These are phyloP conservation scores for Sarcophaga carnaria DNA, from an alignment of 2,888 invertebrate genomes.

Conservation along the genomic window DNA sequence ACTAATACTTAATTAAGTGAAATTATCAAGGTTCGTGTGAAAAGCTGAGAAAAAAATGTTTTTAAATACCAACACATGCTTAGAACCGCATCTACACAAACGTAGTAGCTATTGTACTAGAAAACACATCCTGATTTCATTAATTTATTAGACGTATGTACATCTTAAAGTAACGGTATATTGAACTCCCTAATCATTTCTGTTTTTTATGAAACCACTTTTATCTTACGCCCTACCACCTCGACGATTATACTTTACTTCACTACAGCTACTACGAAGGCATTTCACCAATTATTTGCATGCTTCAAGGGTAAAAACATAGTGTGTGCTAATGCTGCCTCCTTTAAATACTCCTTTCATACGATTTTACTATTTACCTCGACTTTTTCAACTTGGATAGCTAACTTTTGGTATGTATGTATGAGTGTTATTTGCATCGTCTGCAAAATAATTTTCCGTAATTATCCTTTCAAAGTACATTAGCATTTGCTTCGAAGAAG, in stretches of 20 bases:
- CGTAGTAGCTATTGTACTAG: background rate
- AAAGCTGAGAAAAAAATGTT: background rate
- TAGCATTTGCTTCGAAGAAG: slow-evolving; percentile 33
- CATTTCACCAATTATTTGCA: background rate
- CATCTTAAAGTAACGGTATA: slow-evolving; percentile 26
- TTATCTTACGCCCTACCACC: background rate
- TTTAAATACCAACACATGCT: slow-evolving; percentile 4
- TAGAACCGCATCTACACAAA: background rate
- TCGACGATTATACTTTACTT: background rate
- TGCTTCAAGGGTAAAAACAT: background rate
- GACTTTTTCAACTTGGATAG: slow-evolving; percentile 25
- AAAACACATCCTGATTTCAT: too few species aligned
- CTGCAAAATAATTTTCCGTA: slow-evolving; percentile 57
- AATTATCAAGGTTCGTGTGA: slow-evolving; percentile 27
- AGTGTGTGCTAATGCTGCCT: background rate
- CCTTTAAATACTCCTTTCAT: background rate
- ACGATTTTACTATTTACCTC: slow-evolving; percentile 5
- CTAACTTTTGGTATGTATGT: background rate
- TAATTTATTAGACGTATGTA: background rate
- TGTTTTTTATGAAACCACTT: background rate
- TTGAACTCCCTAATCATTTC: background rate
- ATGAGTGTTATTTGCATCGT: slow-evolving; percentile 48
- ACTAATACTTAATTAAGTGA: slow-evolving; percentile 44
- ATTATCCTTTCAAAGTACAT: slow-evolving; percentile 59
- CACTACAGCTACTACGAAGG: background rate